Conservation (phyloP, 2,113 vertebrate species). For the Oreochromis spilurus region DNA sequence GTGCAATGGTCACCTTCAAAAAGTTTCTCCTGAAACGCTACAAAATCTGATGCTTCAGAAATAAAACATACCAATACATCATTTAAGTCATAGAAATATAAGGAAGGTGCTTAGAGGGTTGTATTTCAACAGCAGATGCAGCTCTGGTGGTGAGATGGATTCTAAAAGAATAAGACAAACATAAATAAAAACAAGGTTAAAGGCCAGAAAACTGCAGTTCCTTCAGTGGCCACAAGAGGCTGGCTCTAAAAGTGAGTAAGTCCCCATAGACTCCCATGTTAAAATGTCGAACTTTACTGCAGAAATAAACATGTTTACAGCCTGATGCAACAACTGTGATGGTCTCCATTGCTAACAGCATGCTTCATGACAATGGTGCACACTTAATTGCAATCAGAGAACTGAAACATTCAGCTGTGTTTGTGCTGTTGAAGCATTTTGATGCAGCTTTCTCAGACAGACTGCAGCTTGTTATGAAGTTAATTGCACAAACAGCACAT, state of each 20-base stretch:
- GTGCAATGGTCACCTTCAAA: not conserved
- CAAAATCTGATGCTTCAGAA: fast-evolving
- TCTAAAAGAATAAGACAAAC: not conserved
- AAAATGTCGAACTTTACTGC: not conserved
- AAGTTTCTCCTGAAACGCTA: not conserved
- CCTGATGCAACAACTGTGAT: not conserved
- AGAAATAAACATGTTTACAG: not conserved
- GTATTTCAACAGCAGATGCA: not conserved
- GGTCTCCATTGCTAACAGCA: not conserved
- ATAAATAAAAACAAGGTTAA: not conserved
- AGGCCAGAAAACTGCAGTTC: not conserved
- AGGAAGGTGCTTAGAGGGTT: fast-evolving
- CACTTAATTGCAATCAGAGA: fast-evolving
- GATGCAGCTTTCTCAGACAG: not conserved
- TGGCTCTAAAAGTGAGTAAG: not conserved
- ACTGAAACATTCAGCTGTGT: not conserved
- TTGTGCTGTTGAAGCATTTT: not conserved
- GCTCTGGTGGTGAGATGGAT: not conserved
- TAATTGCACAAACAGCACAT: not conserved
- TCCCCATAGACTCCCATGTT: fast-evolving
- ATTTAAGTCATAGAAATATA: not conserved
- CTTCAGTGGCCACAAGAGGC: not conserved
- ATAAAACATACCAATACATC: not conserved
- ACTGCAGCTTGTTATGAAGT: not conserved
- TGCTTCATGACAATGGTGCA: not conserved